Evolutionary conservation across 2,888 invertebrate genomes (phyloP).

Genomic region (Hirtodrosophila confusa): DNA sequence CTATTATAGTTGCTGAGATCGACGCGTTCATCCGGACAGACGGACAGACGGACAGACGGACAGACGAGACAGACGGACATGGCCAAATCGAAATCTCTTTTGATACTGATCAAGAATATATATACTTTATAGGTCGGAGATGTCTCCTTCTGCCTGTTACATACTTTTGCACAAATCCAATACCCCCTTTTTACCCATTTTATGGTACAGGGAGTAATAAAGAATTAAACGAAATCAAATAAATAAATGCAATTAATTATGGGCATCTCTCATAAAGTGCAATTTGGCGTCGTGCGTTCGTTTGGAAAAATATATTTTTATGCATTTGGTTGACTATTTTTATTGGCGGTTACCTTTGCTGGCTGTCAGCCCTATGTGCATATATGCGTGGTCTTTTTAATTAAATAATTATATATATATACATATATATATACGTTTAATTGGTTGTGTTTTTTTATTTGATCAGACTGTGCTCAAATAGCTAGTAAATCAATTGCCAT

Average conservation of each 20-base stretch:
- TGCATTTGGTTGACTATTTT: slow-evolving; percentile 55
- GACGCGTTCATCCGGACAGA: no score
- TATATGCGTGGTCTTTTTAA: slow-evolving; percentile 64
- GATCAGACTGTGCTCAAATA: slow-evolving; percentile 19
- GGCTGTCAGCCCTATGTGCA: slow-evolving; percentile 35
- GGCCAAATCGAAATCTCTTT: no score
- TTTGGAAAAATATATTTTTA: slow-evolving; percentile 16
- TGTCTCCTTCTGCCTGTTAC: no score
- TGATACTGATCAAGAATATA: no score
- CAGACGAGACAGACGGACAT: no score
- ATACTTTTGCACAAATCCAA: no score
- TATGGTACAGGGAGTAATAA: no score
- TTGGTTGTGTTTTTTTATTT: slow-evolving; percentile 20
- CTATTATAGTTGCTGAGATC: no score
- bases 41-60: no score
- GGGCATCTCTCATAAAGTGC: slow-evolving; percentile 35
- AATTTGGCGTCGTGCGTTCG: slow-evolving; percentile 37
- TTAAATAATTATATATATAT: slow-evolving; percentile 66
- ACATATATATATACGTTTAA: slow-evolving; percentile 23
- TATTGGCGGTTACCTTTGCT: slow-evolving; percentile 67
- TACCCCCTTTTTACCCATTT: no score
- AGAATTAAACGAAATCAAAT: slow-evolving; percentile 45
- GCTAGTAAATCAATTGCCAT: slow-evolving; percentile 65
- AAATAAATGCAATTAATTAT: slow-evolving; percentile 56
- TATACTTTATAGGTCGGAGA: no score